A percentile compares a stretch with the other conserved stretches of the same genome.
Conservation (phyloP, 2,888 invertebrate species). For the Lamproptera curius region DNA sequence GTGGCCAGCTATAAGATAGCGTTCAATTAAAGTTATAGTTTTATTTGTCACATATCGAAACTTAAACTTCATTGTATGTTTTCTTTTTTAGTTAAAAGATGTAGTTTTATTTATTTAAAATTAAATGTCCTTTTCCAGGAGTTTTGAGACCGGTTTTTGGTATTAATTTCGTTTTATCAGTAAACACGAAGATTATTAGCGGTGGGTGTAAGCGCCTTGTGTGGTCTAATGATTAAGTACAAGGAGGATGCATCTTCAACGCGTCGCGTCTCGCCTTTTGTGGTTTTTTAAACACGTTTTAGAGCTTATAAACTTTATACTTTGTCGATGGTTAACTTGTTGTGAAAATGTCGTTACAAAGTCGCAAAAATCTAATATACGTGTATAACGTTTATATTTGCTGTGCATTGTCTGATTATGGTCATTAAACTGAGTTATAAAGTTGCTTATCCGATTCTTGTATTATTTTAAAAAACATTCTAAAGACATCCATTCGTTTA, state of each 20-base stretch:
- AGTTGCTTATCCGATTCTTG: too few species aligned
- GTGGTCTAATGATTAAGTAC: conserved; percentile 42
- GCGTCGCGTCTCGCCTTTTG: conserved; percentile 24
- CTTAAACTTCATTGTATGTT: too few species aligned
- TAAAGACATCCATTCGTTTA: too few species aligned
- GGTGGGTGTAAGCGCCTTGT: conserved; percentile 30
- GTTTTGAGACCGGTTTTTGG: background rate
- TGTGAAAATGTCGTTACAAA: too few species aligned
- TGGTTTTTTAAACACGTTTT: conserved; percentile 29
- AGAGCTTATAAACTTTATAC: conserved; percentile 28
- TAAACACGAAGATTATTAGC: conserved; percentile 25
- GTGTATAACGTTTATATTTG: too few species aligned
- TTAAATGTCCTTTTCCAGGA: background rate
- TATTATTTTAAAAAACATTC: too few species aligned
- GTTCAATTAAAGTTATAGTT: too few species aligned
- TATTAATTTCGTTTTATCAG: conserved; percentile 25
- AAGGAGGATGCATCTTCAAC: conserved; percentile 31
- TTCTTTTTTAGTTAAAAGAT: background rate
- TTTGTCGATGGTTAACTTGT: conserved; percentile 20
- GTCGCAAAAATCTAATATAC: too few species aligned
- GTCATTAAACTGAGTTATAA: too few species aligned
- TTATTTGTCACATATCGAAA: too few species aligned
- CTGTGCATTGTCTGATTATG: too few species aligned
- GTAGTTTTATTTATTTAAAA: background rate
- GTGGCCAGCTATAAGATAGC: background rate